Base-by-base conservation (phyloP, 2,888 invertebrate species). In the Anthoptus insignis region DNA sequence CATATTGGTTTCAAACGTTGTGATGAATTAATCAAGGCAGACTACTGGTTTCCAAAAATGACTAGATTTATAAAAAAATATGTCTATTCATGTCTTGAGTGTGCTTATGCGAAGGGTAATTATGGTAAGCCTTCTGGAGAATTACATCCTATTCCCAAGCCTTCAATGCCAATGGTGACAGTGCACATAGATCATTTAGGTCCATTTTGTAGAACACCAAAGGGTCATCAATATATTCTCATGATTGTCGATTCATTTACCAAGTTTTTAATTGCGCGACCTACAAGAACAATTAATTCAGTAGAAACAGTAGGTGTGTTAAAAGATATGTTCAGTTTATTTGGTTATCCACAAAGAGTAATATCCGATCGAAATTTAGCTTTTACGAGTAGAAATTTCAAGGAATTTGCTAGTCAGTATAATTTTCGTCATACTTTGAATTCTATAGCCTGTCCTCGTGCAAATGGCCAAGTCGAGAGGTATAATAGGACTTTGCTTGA, bases 31-130 rank as follows among this genome's bases (percentile, higher is more conserved):
- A 74, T 81, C 19, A 81, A 78, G 60, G 57, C 60, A 0, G 68
- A 71, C 2, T 79, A 68, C 57, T 78, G 79, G 79, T 80, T 80
- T 58, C 68, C 72, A 76, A 76, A 74, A 64, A 76, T 79, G 76
- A 65, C 67, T 0, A 64, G 71, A 0, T 75, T 73, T 61, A 76
- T 78, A 6, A 65, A 50, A 6, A 76, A 77, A 54, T 79, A 79
- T 56, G 75, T 77, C 6, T 37, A 11, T 3, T 29, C 68, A 0
- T 80, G 78, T 54, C 9, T 80, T 1, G 59, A 73, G n/a, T 81
- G 78, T 59, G 77, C 71, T n/a, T 82, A 75, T 61, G 73, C 75
- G 3, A 80, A 81, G 57, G 76, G 78, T 0, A 56, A 69, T 0
- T 49, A 71, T 39, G 72, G 73, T 7, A 65, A 56, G 13, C 60